Percentiles rank a stretch among this genome's conserved stretches.
These are phyloP conservation scores for Entelurus aequoreus DNA, from an alignment of 2,113 vertebrate genomes.

Conservation along the genomic window DNA sequence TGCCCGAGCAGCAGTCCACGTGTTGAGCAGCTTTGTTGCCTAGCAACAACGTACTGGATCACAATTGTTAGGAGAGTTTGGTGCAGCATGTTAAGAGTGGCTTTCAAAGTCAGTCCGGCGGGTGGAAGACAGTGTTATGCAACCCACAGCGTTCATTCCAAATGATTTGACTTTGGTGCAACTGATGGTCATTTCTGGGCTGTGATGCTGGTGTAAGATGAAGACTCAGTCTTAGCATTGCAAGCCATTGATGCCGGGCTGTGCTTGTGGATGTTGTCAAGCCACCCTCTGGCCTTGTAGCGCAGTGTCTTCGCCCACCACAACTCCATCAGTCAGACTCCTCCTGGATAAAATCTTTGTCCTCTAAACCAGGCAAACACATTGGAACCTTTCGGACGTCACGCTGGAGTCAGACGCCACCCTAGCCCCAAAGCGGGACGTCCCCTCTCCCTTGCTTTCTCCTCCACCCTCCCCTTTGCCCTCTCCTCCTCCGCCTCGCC, in stretches of 20 bases:
- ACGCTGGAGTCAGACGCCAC: constrained; percentile 67
- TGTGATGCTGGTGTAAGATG: constrained; percentile 51
- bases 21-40: constrained; percentile 65
- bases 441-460: constrained; percentile 62
- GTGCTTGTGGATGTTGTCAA: constrained; percentile 11
- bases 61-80: constrained; percentile 39
- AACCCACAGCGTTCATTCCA: constrained; percentile 1
- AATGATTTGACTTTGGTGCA: constrained; percentile 17
- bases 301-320: neutral
- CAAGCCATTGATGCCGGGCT: neutral
- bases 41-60: constrained; percentile 59
- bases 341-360: neutral
- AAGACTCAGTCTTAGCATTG: constrained; percentile 9
- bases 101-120: constrained; percentile 39
- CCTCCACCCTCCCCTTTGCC: constrained; percentile 47
- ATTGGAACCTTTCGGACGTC: constrained; percentile 29
- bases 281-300: neutral
- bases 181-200: constrained; percentile 13
- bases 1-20: constrained; percentile 41
- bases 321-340: constrained; percentile 5
- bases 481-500: constrained; percentile 38
- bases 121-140: constrained; percentile 51
- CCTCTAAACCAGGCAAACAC: constrained; percentile 10
- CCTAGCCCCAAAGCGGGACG: constrained; percentile 84
- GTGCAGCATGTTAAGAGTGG: constrained; percentile 36